Evolutionary conservation across 2,888 invertebrate genomes (phyloP).

Genomic region (Pecten maximus): DNA sequence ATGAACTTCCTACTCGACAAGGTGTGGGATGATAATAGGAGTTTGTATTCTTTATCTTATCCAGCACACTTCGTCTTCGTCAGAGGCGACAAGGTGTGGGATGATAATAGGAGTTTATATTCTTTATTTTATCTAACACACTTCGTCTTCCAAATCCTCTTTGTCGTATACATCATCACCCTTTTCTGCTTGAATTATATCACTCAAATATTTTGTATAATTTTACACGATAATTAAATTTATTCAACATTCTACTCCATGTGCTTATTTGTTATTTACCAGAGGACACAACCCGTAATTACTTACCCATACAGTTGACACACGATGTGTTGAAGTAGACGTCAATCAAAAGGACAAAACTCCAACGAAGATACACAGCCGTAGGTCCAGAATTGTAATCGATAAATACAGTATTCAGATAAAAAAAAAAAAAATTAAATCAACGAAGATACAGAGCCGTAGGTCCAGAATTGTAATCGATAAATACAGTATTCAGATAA

Average conservation of each 20-base stretch:
- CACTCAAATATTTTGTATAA: slow-evolving; percentile 33
- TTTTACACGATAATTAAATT: slow-evolving; percentile 30
- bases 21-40: neutral
- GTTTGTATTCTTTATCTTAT: neutral
- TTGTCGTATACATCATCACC: neutral
- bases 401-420: too few relatives aligned
- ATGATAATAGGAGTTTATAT: neutral
- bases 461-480: too few relatives aligned
- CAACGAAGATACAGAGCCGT: too few relatives aligned
- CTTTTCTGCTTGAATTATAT: neutral
- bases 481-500: too few relatives aligned
- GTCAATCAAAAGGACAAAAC: too few relatives aligned
- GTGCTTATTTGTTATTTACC: neutral
- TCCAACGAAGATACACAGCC: too few relatives aligned
- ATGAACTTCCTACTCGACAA: neutral
- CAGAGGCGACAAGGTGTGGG: too few relatives aligned
- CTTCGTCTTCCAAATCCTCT: slow-evolving; percentile 26
- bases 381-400: too few relatives aligned
- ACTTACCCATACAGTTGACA: too few relatives aligned
- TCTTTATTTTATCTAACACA: slow-evolving; percentile 20
- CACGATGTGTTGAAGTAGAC: too few relatives aligned
- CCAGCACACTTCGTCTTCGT: slow-evolving; percentile 23
- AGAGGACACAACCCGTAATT: too few relatives aligned
- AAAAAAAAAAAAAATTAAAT: too few relatives aligned
- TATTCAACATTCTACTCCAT: neutral